Evolutionary conservation across 1,140 invertebrate genomes (phyloP), one percentile per base, ranked within the genome.

Genomic region (Polyergus mexicanus): DNA sequence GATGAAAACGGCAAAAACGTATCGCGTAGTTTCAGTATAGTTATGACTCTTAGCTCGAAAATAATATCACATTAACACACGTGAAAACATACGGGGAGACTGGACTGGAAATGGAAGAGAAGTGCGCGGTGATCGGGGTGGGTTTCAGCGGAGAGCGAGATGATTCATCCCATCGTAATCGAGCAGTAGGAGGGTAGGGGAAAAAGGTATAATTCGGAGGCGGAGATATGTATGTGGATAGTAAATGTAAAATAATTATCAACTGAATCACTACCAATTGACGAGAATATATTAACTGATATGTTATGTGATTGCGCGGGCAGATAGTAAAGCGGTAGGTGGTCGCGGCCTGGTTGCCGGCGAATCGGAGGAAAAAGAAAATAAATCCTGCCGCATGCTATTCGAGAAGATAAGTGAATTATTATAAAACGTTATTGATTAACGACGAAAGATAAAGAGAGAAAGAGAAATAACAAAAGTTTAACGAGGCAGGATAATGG

Each of bases 1-100:
- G 68, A 60, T 13, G 44, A 66, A 68, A 80, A 56, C 38, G 86
- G 44, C 88, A 92, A 87, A 89, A 88, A 92, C 81, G 89, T 89
- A 91, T 91, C 90, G 89, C 90, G 91, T 92, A 92, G 92, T 92
- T 90, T 84, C 91, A 92, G 89, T 92, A 51, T 51, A 92, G 91
- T 92, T 86, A 88, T 88, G 56, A 90, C 65, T 91, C 85, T 91
- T 85, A 78, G 71, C 44, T 58, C 65, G 76, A 86, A 6, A 13
- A 86, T 88, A 72, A 83, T 83, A 58, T 81, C 77, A 81, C 74
- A 77, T 60, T 60, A 69, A 74, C 25, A 72, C n/a, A 63, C 54
- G 76, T 41, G 77, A 68, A 69, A 22, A 28, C 10, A 68, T 1
- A 44, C 84, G 78, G 56, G 68, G 69, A 54, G 62, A 66, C 6